Evolutionary conservation across 2,888 invertebrate species (phyloP), one percentile per base, ranked within the genome.

Genomic region (Nowickia ferox): DNA sequence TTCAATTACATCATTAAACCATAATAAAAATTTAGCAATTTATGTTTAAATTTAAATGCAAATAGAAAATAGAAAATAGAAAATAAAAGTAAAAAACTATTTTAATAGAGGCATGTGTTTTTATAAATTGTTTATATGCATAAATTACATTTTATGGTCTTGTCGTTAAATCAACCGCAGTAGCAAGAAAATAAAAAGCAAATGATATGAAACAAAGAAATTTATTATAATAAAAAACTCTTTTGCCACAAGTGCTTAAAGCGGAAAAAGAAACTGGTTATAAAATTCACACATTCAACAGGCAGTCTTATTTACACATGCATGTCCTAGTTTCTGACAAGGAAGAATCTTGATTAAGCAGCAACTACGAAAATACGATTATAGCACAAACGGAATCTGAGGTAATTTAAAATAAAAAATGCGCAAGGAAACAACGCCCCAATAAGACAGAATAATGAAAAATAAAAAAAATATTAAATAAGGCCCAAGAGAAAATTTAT

Each of bases 121-220:
- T 44, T 76, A 15, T 19, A 46, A 66, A 48, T 65, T 53, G 9
- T 76, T 76, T 61, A 44, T 76, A 55, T 30, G 38, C 48, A 55
- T 40, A 63, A 63, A 66, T 57, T 57, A 77, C 44, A 22, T 66
- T 59, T 59, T 57, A 77, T 66, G 57, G 48, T 40, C 6, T 8
- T 40, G 66, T 38, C 57, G 57, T 46, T 57, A 46, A 44, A 57
- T 55, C 46, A 66, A 30, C 63, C 22, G 51, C 53, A 63, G n/a
- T 53, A 17, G n/a, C 30, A 40, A 15, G 38, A 46, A 46, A 11
- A 17, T 38, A 65, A 40, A 10, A 10, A 38, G 17, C 55, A 46
- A 38, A 6, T 4, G 11, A 38, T n/a, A 42, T 2, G 30, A 53
- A 66, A 59, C 48, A 46, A 46, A 15, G 44, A 42, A 42, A 17